Base-by-base conservation (phyloP, 2,888 invertebrate genomes). In the Balanococcus diminutus region DNA sequence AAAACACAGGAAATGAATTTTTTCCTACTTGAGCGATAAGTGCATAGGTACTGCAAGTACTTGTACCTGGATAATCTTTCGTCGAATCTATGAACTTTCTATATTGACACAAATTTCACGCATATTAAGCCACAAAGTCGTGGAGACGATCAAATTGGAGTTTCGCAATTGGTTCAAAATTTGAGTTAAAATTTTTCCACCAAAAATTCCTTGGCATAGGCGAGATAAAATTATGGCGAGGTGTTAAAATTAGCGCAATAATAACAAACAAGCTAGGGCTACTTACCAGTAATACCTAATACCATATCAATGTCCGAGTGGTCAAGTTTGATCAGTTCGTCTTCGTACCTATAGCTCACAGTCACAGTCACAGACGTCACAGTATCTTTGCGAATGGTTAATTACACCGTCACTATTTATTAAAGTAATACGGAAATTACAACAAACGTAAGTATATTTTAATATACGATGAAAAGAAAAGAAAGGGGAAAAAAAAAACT, bases 361-460 rank as follows among this genome's bases (percentile, higher is more conserved):
- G n/a, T n/a, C n/a, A n/a, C n/a, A n/a, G n/a, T n/a, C n/a, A n/a
- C n/a, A n/a, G n/a, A n/a, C n/a, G n/a, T 0, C 72, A 72, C 31
- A 8, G 3, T 32, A 72, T 72, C 72, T 72, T 72, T 31, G 28
- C 32, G 31, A 72, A 72, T 32, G 72, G 32, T n/a, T 72, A 72
- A 72, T 72, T 72, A 72, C 32, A 25, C 72, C 28, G 72, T 72
- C 72, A n/a, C 31, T 72, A 72, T 72, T 72, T 72, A 72, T 72
- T 72, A 72, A 72, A 72, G n/a, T 72, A 72, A 72, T 72, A 72
- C 28, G 72, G 72, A 72, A 72, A 72, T 72, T 72, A 72, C 28
- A 72, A 72, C 72, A 72, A 72, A 72, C 72, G n/a, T n/a, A n/a
- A n/a, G n/a, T n/a, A 72, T 32, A 72, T 72, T 72, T 72, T 72